Conservation (phyloP, 2,888 invertebrate genomes). For the Ephialtes manifestator region DNA sequence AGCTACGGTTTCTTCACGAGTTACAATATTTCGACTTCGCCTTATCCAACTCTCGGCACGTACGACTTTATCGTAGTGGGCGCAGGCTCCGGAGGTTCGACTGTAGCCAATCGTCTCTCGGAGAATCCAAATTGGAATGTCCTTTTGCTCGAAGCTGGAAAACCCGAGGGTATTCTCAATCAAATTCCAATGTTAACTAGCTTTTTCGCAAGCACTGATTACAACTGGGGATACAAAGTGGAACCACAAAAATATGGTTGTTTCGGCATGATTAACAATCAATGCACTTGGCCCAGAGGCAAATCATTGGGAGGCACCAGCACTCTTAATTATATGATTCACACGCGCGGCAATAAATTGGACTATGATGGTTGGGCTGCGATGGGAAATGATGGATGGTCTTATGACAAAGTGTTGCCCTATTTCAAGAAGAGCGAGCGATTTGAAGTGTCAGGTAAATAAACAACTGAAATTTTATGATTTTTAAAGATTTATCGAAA, state of each 20-base stretch:
- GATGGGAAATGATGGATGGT: slow-evolving; percentile 73
- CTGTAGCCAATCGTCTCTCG: slow-evolving; percentile 90
- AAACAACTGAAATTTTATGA: no score
- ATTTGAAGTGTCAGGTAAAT: slow-evolving; percentile 67
- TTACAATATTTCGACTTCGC: slow-evolving; percentile 69
- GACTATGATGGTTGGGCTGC: slow-evolving; percentile 72
- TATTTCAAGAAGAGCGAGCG: slow-evolving; percentile 72
- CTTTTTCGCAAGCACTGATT: slow-evolving; percentile 88
- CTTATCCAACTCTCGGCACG: slow-evolving; percentile 81
- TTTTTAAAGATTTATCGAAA: no score
- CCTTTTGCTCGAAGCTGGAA: slow-evolving; percentile 89
- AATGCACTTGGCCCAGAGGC: slow-evolving; percentile 92
- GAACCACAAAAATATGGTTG: slow-evolving; percentile 89
- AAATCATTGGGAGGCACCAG: slow-evolving; percentile 82
- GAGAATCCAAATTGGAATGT: slow-evolving; percentile 89
- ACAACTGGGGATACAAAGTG: slow-evolving; percentile 91
- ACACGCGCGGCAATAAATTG: slow-evolving; percentile 77
- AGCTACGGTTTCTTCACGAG: slow-evolving; percentile 68
- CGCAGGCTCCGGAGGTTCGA: slow-evolving; percentile 91
- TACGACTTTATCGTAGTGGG: slow-evolving; percentile 91
- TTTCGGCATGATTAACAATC: slow-evolving; percentile 90
- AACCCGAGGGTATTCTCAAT: slow-evolving; percentile 87
- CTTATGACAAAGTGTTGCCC: slow-evolving; percentile 71
- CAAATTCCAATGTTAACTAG: slow-evolving; percentile 88
- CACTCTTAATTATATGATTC: slow-evolving; percentile 83